A percentile compares a stretch with the other conserved stretches of the same genome.
These are phyloP conservation scores for Festucalex cinctus DNA, from an alignment of 2,113 vertebrate genomes.

Conservation along the genomic window DNA sequence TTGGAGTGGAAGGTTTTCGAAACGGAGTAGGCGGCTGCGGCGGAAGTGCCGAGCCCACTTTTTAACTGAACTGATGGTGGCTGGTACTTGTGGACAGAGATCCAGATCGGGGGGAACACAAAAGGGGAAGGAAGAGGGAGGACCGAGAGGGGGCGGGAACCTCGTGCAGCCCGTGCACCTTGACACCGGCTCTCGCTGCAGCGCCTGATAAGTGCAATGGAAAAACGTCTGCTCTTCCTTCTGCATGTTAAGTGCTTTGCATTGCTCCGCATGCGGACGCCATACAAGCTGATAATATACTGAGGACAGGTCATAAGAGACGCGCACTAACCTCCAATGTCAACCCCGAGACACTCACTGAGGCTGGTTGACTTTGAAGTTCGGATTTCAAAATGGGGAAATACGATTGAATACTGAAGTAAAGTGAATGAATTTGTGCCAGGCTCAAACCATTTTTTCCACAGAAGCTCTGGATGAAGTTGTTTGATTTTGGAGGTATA, in stretches of 20 bases:
- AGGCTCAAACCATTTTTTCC: too few species aligned
- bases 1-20: slow-evolving; percentile 64
- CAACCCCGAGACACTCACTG: too few species aligned
- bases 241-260: slow-evolving; percentile 79
- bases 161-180: slow-evolving; percentile 77
- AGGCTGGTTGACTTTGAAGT: not conserved
- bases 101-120: slow-evolving; percentile 51
- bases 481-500: too few species aligned
- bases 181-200: slow-evolving; percentile 75
- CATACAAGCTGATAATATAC: slow-evolving; percentile 68
- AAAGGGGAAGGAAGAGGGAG: slow-evolving; percentile 50
- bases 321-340: not conserved
- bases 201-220: slow-evolving; percentile 87
- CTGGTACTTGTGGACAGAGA: slow-evolving; percentile 35
- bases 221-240: slow-evolving; percentile 85
- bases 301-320: slow-evolving; percentile 48
- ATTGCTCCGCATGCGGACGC: slow-evolving; percentile 35
- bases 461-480: too few species aligned
- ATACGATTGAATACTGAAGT: too few species aligned
- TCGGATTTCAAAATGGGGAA: not conserved
- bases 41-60: slow-evolving; percentile 63
- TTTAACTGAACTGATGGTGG: slow-evolving; percentile 60
- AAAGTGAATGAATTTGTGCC: too few species aligned
- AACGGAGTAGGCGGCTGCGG: slow-evolving; percentile 33
- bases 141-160: slow-evolving; percentile 41